These are phyloP conservation scores for Cataglyphis cursor DNA, from an alignment of 2,888 invertebrate genomes.

Conservation along the genomic window DNA sequence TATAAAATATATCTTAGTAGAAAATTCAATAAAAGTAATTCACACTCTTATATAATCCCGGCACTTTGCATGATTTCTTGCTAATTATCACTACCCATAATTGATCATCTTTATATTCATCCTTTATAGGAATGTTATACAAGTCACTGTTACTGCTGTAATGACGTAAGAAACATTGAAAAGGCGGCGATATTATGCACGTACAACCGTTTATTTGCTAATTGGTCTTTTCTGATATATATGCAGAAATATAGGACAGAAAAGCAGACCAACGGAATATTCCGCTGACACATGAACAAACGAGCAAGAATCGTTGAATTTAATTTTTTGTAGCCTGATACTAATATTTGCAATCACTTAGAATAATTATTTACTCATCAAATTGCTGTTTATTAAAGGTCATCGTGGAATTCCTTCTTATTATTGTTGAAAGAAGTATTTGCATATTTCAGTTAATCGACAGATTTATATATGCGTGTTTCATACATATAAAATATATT, in stretches of 20 bases:
- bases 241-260: not conserved
- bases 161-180: not conserved
- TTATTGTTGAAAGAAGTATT: not conserved
- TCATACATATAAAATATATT: conserved; percentile 1
- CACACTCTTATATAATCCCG: not conserved
- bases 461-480: not conserved
- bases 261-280: conserved; percentile 28
- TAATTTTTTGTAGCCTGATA: not conserved
- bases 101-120: not conserved
- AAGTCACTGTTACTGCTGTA: not conserved
- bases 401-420: not conserved
- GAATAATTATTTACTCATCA: conserved; percentile 9
- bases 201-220: conserved; percentile 23
- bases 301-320: not conserved
- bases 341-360: not conserved
- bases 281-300: not conserved
- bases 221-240: not conserved
- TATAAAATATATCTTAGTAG: not conserved
- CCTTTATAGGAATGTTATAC: not conserved
- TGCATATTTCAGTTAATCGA: not conserved
- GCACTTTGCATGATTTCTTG: not conserved
- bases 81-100: not conserved
- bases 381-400: not conserved
- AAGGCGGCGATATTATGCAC: not conserved
- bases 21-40: not conserved